phyloP scores from a whole-genome alignment of 2,888 invertebrate species.

The Odontothrips loti region DNA sequence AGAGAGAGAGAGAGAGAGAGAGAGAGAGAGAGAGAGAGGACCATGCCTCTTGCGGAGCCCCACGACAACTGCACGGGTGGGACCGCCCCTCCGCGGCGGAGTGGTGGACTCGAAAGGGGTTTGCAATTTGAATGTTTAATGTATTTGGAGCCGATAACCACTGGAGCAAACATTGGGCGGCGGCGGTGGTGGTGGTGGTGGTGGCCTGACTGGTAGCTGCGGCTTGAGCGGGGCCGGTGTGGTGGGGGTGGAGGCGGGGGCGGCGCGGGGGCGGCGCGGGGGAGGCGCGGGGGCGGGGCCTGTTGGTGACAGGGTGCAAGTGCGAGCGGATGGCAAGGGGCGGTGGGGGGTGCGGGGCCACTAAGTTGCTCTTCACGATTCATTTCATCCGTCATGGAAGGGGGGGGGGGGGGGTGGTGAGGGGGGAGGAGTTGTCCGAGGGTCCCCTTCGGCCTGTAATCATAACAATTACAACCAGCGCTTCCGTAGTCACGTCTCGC shows the following conservation, averaged over 20 bases:
- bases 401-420: background rate
- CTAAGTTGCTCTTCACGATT: conserved; percentile 19
- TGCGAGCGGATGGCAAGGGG: background rate
- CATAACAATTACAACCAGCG: background rate
- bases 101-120: background rate
- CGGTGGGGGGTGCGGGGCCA: background rate
- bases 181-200: too few relatives aligned
- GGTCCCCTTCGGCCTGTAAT: background rate
- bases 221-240: background rate
- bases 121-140: conserved; percentile 22
- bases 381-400: background rate
- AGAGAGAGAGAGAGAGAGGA: background rate
- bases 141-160: conserved; percentile 24
- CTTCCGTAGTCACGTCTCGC: background rate
- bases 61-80: too few relatives aligned
- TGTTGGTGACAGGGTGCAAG: conserved; percentile 5
- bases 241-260: too few relatives aligned
- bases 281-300: background rate
- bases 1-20: background rate
- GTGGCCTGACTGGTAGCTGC: background rate
- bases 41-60: too few relatives aligned
- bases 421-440: background rate
- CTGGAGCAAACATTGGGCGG: conserved; percentile 4
- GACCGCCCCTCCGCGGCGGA: too few relatives aligned
- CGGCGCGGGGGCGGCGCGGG: background rate